These are phyloP conservation scores for Drosophila neoperkinsi DNA, from an alignment of 2,888 invertebrate species.

Conservation along the genomic window DNA sequence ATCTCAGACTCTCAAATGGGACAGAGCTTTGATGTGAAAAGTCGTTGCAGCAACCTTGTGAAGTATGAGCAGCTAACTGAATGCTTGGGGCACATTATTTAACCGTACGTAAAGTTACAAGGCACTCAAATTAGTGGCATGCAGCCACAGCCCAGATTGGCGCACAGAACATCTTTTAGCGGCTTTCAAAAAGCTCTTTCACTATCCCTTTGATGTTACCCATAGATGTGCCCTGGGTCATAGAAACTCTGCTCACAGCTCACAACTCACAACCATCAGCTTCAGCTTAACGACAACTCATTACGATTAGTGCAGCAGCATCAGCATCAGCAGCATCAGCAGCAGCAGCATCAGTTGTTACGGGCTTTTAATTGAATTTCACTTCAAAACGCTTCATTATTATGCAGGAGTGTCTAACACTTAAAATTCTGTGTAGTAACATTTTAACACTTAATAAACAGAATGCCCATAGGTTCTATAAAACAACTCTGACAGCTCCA, in stretches of 20 bases:
- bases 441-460: background rate
- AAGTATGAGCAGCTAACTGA: slow-evolving; percentile 59
- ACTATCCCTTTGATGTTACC: slow-evolving; percentile 71
- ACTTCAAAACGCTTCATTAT: slow-evolving; percentile 46
- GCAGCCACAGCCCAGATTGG: slow-evolving; percentile 15
- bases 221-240: slow-evolving; percentile 41
- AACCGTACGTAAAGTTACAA: slow-evolving; percentile 47
- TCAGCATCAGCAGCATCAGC: slow-evolving; percentile 24
- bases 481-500: background rate
- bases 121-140: slow-evolving; percentile 69
- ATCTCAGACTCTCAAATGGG: slow-evolving; percentile 46
- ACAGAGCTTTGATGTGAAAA: slow-evolving; percentile 69
- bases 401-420: slow-evolving; percentile 38
- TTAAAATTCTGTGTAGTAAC: background rate
- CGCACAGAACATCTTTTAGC: slow-evolving; percentile 16
- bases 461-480: background rate
- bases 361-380: slow-evolving; percentile 58
- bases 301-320: slow-evolving; percentile 54
- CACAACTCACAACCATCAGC: slow-evolving; percentile 1
- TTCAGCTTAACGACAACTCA: slow-evolving; percentile 52
- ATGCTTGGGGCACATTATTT: slow-evolving; percentile 50
- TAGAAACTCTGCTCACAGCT: background rate
- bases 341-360: slow-evolving; percentile 27
- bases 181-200: slow-evolving; percentile 56
- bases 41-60: slow-evolving; percentile 57